Evolutionary conservation across 1,140 invertebrate genomes (phyloP).

Genomic region (Drosophila quadrilineata): DNA sequence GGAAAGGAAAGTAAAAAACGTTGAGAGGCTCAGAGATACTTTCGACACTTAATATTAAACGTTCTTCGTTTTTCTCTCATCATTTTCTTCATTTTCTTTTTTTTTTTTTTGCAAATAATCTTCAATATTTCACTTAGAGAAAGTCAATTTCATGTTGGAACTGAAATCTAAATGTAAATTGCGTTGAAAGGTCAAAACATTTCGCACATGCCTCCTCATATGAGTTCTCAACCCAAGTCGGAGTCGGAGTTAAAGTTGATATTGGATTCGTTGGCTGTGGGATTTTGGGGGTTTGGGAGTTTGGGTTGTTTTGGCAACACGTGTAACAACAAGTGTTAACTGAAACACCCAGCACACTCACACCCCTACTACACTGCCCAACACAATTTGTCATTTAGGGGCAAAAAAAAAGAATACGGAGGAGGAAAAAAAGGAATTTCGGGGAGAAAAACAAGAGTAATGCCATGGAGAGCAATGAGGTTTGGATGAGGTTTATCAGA

Average conservation of each 20-base stretch:
- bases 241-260: not conserved
- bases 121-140: not conserved
- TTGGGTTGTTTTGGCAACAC: conserved; percentile 5
- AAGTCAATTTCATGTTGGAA: conserved; percentile 48
- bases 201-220: conserved; percentile 52
- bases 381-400: conserved; percentile 73
- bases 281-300: not conserved
- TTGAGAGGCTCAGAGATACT: no score
- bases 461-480: not conserved
- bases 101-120: no score
- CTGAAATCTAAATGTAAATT: conserved; percentile 60
- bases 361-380: not conserved
- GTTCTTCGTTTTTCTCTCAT: not conserved
- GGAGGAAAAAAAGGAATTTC: not conserved
- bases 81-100: not conserved
- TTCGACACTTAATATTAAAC: no score
- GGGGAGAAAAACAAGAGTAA: not conserved
- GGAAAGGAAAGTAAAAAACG: not conserved
- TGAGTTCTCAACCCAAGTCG: no score
- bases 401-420: conserved; percentile 21
- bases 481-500: not conserved
- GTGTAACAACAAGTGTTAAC: conserved; percentile 68
- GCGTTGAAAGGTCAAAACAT: conserved; percentile 63
- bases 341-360: conserved; percentile 42
- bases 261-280: not conserved